A percentile compares a stretch with the other conserved stretches of the same genome.
Evolutionary conservation across 2,113 vertebrate genomes (phyloP).

Genomic region (Neogobius melanostomus): DNA sequence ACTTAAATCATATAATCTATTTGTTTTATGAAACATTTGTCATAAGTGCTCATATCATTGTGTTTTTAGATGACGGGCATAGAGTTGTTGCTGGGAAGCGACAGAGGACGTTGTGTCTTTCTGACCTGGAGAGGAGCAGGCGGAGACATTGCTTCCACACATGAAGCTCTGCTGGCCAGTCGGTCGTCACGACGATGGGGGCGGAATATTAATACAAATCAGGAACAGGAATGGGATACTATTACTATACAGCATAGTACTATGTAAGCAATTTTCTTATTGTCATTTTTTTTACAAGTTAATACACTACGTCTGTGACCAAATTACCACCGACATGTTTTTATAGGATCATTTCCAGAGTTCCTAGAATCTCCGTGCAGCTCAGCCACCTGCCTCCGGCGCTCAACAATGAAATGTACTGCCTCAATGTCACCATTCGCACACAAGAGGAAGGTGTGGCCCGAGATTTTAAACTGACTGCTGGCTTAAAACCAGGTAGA

Average conservation of each 20-base stretch:
- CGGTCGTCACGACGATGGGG: constrained; percentile 85
- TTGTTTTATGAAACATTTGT: too few relatives aligned
- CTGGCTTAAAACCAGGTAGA: constrained; percentile 93
- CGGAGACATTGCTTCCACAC: constrained; percentile 87
- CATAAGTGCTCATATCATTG: background rate
- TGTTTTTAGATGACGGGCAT: constrained; percentile 83
- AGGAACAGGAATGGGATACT: constrained; percentile 90
- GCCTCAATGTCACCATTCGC: constrained; percentile 84
- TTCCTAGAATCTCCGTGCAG: constrained; percentile 90
- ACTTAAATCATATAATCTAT: too few relatives aligned
- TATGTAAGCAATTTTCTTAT: constrained; percentile 77
- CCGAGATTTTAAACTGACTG: constrained; percentile 90
- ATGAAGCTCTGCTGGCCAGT: constrained; percentile 88
- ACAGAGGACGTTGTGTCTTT: constrained; percentile 85
- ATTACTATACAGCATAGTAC: constrained; percentile 87
- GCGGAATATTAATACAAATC: constrained; percentile 64
- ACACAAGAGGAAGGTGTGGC: constrained; percentile 85
- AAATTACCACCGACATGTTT: background rate
- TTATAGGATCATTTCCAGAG: constrained; percentile 90
- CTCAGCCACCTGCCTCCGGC: constrained; percentile 90
- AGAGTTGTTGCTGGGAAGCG: constrained; percentile 87
- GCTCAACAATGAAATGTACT: constrained; percentile 93
- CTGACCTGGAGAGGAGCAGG: constrained; percentile 93
- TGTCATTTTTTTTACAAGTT: background rate
- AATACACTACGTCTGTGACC: background rate